Evolutionary conservation across 2,888 invertebrate genomes (phyloP), one percentile per base, ranked within the genome.

Genomic region (Campoletis raptor): DNA sequence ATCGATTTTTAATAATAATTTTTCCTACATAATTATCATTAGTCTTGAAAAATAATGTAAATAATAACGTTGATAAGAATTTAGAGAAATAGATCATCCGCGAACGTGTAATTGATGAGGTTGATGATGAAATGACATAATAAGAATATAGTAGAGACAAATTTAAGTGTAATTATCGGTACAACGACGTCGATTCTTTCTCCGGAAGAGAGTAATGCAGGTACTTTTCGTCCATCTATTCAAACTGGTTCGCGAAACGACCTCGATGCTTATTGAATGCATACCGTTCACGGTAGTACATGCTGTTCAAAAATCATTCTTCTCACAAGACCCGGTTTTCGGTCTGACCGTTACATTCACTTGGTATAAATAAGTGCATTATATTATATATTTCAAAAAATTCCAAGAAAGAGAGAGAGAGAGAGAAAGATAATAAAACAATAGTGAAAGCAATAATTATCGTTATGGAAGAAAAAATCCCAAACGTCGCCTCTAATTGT

Each of bases 281-380:
- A 42, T 52, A 57, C 37, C 82, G 74, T 77, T 72, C 70, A 66
- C 70, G 70, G 64, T 64, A 48, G 81, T 83, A 57, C 70, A 84
- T 83, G 64, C 79, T 76, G 79, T 69, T 57, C 76, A 85, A 79
- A 85, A 81, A 77, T 78, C 12, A 76, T 84, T 83, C 77, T 77
- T 72, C 67, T 67, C 48, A 9, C 48, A 48, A 70, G 82, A 81
- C 85, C 76, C 72, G 79, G 80, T 88, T 90, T 88, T 66, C 77
- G 81, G 76, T 67, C 80, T 72, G 64, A 87, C 88, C 89, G 89
- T 90, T 90, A 87, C 73, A 69, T 86, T 85, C 82, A 36, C 72
- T 80, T 42, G 48, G n/a, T 48, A 30, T n/a, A 61, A 57, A 66
- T 52, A 57, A 76, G 76, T 67, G 30, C 79, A 67, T 52, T 77